These are phyloP conservation scores for Plutella xylostella DNA, from an alignment of 2,888 invertebrate species.

Conservation along the genomic window DNA sequence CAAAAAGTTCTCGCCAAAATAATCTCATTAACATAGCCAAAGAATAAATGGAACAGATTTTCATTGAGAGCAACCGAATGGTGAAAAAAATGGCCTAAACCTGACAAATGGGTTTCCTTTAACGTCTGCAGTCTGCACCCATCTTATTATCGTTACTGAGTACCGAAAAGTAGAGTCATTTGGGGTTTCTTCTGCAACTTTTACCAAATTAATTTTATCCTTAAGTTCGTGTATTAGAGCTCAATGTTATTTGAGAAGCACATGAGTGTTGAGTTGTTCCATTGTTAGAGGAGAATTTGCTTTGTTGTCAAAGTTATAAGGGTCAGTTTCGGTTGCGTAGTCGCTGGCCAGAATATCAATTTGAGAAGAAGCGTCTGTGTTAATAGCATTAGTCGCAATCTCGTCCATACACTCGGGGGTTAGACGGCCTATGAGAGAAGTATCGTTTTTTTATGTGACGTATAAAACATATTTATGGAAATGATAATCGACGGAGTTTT, in stretches of 20 bases:
- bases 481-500: slow-evolving; percentile 64
- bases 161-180: slow-evolving; percentile 66
- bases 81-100: slow-evolving; percentile 63
- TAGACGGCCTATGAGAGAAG: slow-evolving; percentile 55
- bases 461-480: slow-evolving; percentile 70
- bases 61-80: slow-evolving; percentile 58
- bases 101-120: slow-evolving; percentile 70
- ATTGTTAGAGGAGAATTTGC: no score
- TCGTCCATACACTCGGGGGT: slow-evolving; percentile 68
- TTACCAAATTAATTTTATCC: slow-evolving; percentile 23
- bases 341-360: slow-evolving; percentile 55
- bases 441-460: slow-evolving; percentile 66
- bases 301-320: no score
- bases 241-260: no score
- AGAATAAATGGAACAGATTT: slow-evolving; percentile 68
- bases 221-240: no score
- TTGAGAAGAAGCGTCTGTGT: slow-evolving; percentile 70
- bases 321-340: neutral
- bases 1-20: slow-evolving; percentile 26
- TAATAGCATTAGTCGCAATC: slow-evolving; percentile 71
- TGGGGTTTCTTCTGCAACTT: slow-evolving; percentile 50
- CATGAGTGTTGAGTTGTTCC: no score
- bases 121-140: slow-evolving; percentile 70
- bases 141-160: slow-evolving; percentile 69
- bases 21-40: slow-evolving; percentile 45